Base-by-base conservation (phyloP, 2,113 vertebrate genomes). In the Psilopsiagon aymara region DNA sequence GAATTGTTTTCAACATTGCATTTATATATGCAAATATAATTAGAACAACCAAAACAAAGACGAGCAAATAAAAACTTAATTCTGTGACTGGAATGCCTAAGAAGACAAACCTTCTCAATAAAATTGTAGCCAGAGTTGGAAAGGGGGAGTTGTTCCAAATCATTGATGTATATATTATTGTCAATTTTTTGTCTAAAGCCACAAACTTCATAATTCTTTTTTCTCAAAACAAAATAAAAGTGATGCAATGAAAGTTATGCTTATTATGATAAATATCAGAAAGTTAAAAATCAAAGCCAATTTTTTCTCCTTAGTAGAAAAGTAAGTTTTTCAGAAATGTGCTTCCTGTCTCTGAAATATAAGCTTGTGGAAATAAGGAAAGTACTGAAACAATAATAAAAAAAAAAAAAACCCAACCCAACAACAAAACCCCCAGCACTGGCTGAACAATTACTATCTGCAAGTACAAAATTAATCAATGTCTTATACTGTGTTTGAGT, bases 151-250 rank as follows among this genome's bases (percentile, higher is more conserved):
- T 69, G 13, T 52, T 79, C 11, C 29, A 83, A 71, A 84, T 64
- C 37, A 59, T 62, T 82, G 2, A 10, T 20, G 3, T 29, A 31
- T 14, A 21, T 47, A 29, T 49, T 60, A 68, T 33, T 52, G 8
- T 57, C 6, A 1, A 0, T 0, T 70, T 82, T 64, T 35, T 35
- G 17, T 74, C 31, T 66, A 43, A 73, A 68, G 10, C 14, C 33
- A 83, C 13, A 90, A 49, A 13, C 2, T n/a, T 24, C 5, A 23
- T 37, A 18, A 5, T 19, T 43, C 55, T 8, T 37, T 25, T 66
- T 64, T 20, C 24, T 75, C 10, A 51, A 78, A 81, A 63, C 20
- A 43, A 52, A 53, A 53, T 53, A 69, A 75, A 75, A 63, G 53
- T 64, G 6, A 31, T 57, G 18, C 8, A 83, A 73, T 53, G 3